Evolutionary conservation across 2,113 vertebrate species (phyloP), one percentile per base, ranked within the genome.

Genomic region (Chrysochloris asiatica): DNA sequence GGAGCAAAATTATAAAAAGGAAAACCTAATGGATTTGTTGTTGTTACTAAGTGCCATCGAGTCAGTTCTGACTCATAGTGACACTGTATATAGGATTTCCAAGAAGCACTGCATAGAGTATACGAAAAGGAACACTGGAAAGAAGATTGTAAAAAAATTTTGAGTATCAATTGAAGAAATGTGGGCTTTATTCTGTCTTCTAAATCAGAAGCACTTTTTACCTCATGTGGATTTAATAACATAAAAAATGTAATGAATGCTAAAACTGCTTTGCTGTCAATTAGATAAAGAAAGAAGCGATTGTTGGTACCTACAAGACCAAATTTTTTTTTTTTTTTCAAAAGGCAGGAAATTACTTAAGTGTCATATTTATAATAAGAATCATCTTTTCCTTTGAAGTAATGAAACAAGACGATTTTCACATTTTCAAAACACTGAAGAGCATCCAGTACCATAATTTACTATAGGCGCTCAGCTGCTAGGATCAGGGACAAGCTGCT

Each of bases 351-450:
- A 82, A 93, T 92, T 93, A 92, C 77, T 92, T 83, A 92, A 93
- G 83, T 95, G 86, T 88, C 94, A 52, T 85, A 89, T 89, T 93
- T 93, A 76, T 90, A 79, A 72, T 85, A 90, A 95, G 86, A 86
- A 86, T 86, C 48, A 48, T 91, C 79, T 90, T 73, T 85, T 90
- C 79, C 88, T 94, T 93, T 86, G 90, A 95, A 95, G 86, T 90
- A 81, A 91, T 90, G 47, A 83, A 93, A 95, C 43, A 52, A 85
- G 59, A 63, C 6, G 50, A 93, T 94, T 94, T 92, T 93, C 93
- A 81, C 94, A 83, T 93, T 95, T 95, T 94, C 92, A 92, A 95
- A 95, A 88, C 54, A 88, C 38, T 86, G 61, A 84, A 92, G 80
- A 83, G 80, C 90, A 92, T 82, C 48, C 61, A 77, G 75, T 36